Conservation (phyloP, 2,888 invertebrate species). For the Parthenolecanium corni region DNA sequence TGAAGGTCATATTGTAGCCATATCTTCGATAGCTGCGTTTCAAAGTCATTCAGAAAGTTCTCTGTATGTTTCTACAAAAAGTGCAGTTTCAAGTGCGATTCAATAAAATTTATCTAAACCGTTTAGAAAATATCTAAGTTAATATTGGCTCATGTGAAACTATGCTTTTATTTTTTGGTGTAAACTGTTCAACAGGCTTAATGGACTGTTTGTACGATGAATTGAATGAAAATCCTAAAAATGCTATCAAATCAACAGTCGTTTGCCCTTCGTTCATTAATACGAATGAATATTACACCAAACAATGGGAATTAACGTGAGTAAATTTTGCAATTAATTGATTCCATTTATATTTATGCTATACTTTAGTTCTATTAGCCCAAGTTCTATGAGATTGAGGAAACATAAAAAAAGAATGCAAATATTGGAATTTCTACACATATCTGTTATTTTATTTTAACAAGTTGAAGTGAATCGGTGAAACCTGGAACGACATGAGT, state of each 20-base stretch:
- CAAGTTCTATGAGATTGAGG: too few species aligned
- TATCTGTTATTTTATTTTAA: too few species aligned
- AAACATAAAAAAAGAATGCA: too few species aligned
- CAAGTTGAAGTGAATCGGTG: too few species aligned
- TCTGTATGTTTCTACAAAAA: conserved; percentile 30
- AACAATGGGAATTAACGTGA: conserved; percentile 29
- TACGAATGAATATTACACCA: conserved; percentile 54
- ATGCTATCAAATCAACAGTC: conserved; percentile 68
- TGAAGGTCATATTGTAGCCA: conserved; percentile 83
- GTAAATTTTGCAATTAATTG: too few species aligned
- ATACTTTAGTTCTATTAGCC: too few species aligned
- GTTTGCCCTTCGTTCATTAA: conserved; percentile 92
- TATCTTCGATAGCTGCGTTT: conserved; percentile 80
- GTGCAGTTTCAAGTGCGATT: conserved; percentile 31
- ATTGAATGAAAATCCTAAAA: conserved; percentile 37
- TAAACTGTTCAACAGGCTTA: conserved; percentile 31
- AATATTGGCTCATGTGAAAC: neutral
- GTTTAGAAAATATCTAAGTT: neutral
- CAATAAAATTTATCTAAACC: too few species aligned
- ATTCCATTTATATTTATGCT: too few species aligned
- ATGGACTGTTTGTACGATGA: conserved; percentile 32
- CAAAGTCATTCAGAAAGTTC: conserved; percentile 40
- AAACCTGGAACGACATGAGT: too few species aligned
- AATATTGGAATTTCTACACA: too few species aligned
- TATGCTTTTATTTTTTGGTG: neutral